Evolutionary conservation across 2,113 vertebrate genomes (phyloP).

Genomic region (Passer domesticus): DNA sequence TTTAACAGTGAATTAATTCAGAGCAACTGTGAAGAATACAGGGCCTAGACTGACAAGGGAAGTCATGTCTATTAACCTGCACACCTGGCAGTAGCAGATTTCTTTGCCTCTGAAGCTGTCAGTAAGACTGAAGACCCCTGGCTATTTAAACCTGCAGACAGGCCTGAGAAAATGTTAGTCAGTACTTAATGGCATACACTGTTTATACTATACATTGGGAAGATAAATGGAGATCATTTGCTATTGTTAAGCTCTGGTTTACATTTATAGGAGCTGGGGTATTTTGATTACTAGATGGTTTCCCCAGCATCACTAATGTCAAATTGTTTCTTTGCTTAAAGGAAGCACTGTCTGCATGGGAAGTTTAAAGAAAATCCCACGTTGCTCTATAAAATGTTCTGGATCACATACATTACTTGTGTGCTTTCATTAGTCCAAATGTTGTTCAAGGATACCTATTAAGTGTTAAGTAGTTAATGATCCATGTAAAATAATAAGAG

Average conservation of each 20-base stretch:
- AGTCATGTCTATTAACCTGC: not conserved
- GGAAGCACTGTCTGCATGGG: not conserved
- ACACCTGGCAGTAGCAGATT: not conserved
- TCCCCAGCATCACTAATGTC: not conserved
- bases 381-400: not conserved
- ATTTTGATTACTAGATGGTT: not conserved
- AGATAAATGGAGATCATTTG: constrained; percentile 30
- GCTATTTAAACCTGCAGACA: not conserved
- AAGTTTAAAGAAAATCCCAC: not conserved
- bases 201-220: not conserved
- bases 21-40: not conserved
- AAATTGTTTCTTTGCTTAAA: not conserved
- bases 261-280: not conserved
- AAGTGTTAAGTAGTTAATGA: constrained; percentile 49
- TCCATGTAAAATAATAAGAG: not conserved
- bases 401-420: not conserved
- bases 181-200: not conserved
- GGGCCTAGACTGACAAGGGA: not conserved
- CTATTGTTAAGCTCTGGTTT: constrained; percentile 41
- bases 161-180: not conserved
- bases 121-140: not conserved
- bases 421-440: not conserved
- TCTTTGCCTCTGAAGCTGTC: not conserved
- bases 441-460: not conserved
- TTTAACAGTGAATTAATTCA: not conserved